Evolutionary conservation across 92 coral and sea anemone genomes (phyloP), one percentile per base, ranked within the genome.

Genomic region (Pocillopora meandrina): DNA sequence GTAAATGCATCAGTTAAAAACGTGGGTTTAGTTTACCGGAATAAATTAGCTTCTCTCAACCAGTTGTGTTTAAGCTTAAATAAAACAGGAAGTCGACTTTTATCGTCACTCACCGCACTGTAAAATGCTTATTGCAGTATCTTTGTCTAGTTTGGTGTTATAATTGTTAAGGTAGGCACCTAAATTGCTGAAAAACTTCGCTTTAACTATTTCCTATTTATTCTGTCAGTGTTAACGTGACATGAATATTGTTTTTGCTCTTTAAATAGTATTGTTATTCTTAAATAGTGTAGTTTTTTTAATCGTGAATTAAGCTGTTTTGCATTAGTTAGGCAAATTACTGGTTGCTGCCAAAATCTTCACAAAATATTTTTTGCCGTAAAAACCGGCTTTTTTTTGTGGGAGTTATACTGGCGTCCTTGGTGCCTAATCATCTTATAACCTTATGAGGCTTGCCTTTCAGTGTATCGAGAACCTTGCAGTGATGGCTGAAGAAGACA

Each of bases 381-480:
- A 42, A 33, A 67, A 67, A 67, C 12, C 47, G n/a, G 49, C 21
- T 61, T 61, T 47, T 23, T 15, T 12, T 1, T 31, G 13, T 5
- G 4, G 9, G 63, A 13, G 21, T 20, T 21, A 10, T 1, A 13
- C n/a, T 11, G 20, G 35, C 49, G 20, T 3, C 2, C 12, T 17
- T 55, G 20, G 8, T 35, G 36, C 35, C n/a, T 14, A 13, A 34
- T 20, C 31, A 9, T 13, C 36, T 16, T 58, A 8, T 55, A 9
- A 36, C 20, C 21, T 35, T 80, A 42, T 62, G 61, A n/a, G 65
- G 26, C 90, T 79, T 74, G 49, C 63, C n/a, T 78, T 79, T 76
- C 77, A 96, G 98, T 96, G 98, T 74, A 96, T 96, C 49, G 98
- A 96, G 84, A 96, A 96, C 85, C 87, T 96, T 56, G 74, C 98